A percentile compares a stretch with the other conserved stretches of the same genome.
These are phyloP conservation scores for Crotalus horridus DNA, from an alignment of 2,113 vertebrate species.

Conservation along the genomic window DNA sequence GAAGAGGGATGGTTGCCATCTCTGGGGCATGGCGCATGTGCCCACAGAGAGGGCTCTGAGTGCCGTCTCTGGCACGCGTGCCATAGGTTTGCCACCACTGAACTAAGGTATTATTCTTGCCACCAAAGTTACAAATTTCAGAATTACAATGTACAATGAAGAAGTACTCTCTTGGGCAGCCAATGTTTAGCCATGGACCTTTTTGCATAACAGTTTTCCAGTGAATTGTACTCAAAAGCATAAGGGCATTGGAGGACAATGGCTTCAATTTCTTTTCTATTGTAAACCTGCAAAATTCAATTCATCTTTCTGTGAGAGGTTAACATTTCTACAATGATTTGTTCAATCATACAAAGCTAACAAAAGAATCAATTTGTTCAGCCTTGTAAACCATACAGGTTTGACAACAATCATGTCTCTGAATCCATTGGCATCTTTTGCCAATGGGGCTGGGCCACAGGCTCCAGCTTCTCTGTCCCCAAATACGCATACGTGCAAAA, in stretches of 20 bases:
- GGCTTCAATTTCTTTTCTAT: conserved; percentile 11
- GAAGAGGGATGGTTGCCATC: no score
- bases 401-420: background rate
- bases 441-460: background rate
- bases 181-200: background rate
- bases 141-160: background rate
- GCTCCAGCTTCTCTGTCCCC: background rate
- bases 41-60: no score
- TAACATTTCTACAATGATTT: conserved; percentile 12
- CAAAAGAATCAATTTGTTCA: background rate
- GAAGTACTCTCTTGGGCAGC: background rate
- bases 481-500: background rate
- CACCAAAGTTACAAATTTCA: background rate
- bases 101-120: background rate
- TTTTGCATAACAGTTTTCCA: background rate
- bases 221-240: background rate
- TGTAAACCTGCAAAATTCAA: background rate
- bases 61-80: no score
- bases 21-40: no score
- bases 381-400: fast-evolving
- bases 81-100: no score
- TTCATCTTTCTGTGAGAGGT: conserved; percentile 1
- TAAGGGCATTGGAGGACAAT: background rate
- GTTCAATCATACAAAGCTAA: background rate
- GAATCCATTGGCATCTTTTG: background rate